Base-by-base conservation (phyloP, 2,888 invertebrate species). In the Holacanthella duospinosa region DNA sequence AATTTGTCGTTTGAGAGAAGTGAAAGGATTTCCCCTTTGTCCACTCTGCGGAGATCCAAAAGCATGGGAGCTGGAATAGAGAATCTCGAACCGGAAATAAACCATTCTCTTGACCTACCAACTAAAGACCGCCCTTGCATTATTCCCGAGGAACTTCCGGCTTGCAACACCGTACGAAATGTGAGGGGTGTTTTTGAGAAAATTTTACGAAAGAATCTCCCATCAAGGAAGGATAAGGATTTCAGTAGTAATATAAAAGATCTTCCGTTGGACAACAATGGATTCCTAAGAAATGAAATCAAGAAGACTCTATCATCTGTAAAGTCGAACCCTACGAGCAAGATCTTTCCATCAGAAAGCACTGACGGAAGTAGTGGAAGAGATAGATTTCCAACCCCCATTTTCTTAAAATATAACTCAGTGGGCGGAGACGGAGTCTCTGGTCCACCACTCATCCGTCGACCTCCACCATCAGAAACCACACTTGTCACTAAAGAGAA, bases 81-180 rank as follows among this genome's bases (percentile, higher is more conserved):
- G 24, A 48, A 48, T 48, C 48, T 48, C 4, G 48, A 48, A 21
- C n/a, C n/a, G n/a, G n/a, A n/a, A n/a, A n/a, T n/a, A n/a, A n/a
- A n/a, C n/a, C n/a, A n/a, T n/a, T n/a, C n/a, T n/a, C n/a, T n/a
- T n/a, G n/a, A n/a, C n/a, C n/a, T n/a, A n/a, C n/a, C n/a, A n/a
- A n/a, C n/a, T n/a, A n/a, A n/a, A n/a, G n/a, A n/a, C n/a, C 19
- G 55, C 16, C 61, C 43, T 24, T 61, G 66, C 53, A 72, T 72
- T 36, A 54, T 88, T 68, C 91, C 91, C 75, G 89, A 89, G 71
- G 92, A 93, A 77, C 79, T 92, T 56, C 92, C 92, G 1, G 87
- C 89, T 77, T 91, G 91, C 1, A 91, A 92, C 73, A 90, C 89
- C 0, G 92, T 92, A 1, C 85, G 87, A 73, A 88, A 88, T 78